phyloP scores from a whole-genome alignment of 2,797 vertebrate species.

The Brachymystax lenok region DNA sequence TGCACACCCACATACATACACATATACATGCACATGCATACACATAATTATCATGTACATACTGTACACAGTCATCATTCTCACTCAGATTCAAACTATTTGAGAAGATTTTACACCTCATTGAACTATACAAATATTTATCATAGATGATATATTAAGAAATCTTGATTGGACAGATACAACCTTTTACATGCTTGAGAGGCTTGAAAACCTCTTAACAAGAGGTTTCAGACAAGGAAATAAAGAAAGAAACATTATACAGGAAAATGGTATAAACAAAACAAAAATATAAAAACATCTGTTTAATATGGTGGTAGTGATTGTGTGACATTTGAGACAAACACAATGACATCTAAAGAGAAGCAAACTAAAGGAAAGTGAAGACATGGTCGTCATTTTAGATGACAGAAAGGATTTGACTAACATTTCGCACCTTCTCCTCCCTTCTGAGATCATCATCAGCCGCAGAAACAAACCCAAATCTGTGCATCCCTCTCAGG shows the following conservation, averaged over 20 bases:
- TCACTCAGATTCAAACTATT: slow-evolving; percentile 2
- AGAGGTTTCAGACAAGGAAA: slow-evolving; percentile 24
- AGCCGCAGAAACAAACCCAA: not conserved
- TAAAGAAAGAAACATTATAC: slow-evolving; percentile 30
- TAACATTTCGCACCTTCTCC: slow-evolving; percentile 6
- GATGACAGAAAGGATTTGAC: slow-evolving; percentile 2
- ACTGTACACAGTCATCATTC: slow-evolving; percentile 18
- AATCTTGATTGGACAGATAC: not conserved
- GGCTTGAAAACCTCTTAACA: not conserved
- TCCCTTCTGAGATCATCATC: slow-evolving; percentile 9
- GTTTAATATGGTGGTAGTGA: slow-evolving; percentile 27
- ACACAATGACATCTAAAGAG: slow-evolving; percentile 12
- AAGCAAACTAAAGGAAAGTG: not conserved
- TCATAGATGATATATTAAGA: not conserved
- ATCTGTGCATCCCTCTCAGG: slow-evolving; percentile 31
- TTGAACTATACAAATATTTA: slow-evolving; percentile 5
- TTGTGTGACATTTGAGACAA: slow-evolving; percentile 17
- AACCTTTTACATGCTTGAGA: slow-evolving; percentile 14
- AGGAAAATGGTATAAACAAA: slow-evolving; percentile 52
- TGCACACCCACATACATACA: slow-evolving; percentile 40
- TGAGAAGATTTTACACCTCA: slow-evolving; percentile 1
- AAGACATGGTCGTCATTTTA: slow-evolving; percentile 10
- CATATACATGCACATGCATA: slow-evolving; percentile 51
- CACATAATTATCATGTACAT: slow-evolving; percentile 28
- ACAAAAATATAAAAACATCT: slow-evolving; percentile 39